Evolutionary conservation across 2,113 vertebrate species (phyloP).

Genomic region (Ictidomys tridecemlineatus): DNA sequence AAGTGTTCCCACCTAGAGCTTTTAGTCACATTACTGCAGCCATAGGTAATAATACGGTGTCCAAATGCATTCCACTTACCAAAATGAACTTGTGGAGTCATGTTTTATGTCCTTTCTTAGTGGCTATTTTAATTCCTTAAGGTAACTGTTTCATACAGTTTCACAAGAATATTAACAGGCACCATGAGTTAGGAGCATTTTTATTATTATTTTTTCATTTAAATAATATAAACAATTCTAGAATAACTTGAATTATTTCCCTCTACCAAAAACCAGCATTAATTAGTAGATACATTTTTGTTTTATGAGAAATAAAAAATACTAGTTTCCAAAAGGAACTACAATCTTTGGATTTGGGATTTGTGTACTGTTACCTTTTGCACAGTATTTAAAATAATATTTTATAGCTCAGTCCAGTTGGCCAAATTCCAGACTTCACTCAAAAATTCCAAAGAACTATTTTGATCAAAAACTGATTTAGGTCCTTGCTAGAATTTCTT

Average conservation of each 20-base stretch:
- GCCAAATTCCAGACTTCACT: background rate
- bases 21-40: background rate
- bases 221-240: constrained; percentile 13
- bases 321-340: background rate
- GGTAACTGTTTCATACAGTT: background rate
- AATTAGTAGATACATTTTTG: constrained; percentile 3
- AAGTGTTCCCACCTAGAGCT: background rate
- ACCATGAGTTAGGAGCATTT: background rate
- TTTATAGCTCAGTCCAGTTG: background rate
- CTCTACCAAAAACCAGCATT: background rate
- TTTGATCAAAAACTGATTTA: background rate
- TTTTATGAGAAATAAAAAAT: background rate
- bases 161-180: background rate
- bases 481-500: background rate
- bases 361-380: background rate
- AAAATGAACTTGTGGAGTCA: background rate
- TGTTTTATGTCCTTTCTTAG: background rate
- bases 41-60: background rate
- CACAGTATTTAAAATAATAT: background rate
- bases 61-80: background rate
- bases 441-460: background rate
- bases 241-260: background rate
- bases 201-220: constrained; percentile 13
- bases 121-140: constrained; percentile 25
- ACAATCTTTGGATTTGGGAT: constrained; percentile 6